Evolutionary conservation across 2,113 vertebrate genomes (phyloP).

Genomic region (Megaleporinus macrocephalus): DNA sequence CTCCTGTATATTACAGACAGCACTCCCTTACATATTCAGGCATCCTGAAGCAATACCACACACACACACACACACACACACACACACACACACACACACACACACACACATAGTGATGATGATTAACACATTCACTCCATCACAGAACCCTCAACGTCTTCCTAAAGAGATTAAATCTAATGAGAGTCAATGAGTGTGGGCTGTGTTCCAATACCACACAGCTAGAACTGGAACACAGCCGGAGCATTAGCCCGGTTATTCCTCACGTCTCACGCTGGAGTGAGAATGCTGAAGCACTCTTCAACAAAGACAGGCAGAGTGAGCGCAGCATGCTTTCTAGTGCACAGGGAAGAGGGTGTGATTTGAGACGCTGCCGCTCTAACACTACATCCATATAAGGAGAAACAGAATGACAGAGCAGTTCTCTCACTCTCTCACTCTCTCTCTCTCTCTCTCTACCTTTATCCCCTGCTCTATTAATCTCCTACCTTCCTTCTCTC

Average conservation of each 20-base stretch:
- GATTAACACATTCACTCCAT: too few relatives aligned
- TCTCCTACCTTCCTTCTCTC: not conserved
- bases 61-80: too few relatives aligned
- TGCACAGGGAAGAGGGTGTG: not conserved
- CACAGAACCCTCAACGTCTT: too few relatives aligned
- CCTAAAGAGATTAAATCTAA: conserved; percentile 15
- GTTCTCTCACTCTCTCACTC: not conserved
- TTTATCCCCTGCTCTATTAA: too few relatives aligned
- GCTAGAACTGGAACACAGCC: not conserved
- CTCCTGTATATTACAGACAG: too few relatives aligned
- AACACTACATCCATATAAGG: conserved; percentile 1
- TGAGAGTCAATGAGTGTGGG: not conserved
- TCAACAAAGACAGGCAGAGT: not conserved
- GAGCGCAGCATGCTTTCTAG: not conserved
- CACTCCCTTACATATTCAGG: too few relatives aligned
- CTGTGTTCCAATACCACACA: conserved; percentile 6
- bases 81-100: too few relatives aligned
- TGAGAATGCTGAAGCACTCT: too few relatives aligned
- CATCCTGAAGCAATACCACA: too few relatives aligned
- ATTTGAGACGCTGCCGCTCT: not conserved
- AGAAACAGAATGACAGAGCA: conserved; percentile 22
- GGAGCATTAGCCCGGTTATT: too few relatives aligned
- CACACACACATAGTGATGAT: too few relatives aligned
- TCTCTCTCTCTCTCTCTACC: not conserved
- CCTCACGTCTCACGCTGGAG: too few relatives aligned